These are phyloP conservation scores for Anolis apletophallus DNA, from an alignment of 2,797 vertebrate genomes.

Conservation along the genomic window DNA sequence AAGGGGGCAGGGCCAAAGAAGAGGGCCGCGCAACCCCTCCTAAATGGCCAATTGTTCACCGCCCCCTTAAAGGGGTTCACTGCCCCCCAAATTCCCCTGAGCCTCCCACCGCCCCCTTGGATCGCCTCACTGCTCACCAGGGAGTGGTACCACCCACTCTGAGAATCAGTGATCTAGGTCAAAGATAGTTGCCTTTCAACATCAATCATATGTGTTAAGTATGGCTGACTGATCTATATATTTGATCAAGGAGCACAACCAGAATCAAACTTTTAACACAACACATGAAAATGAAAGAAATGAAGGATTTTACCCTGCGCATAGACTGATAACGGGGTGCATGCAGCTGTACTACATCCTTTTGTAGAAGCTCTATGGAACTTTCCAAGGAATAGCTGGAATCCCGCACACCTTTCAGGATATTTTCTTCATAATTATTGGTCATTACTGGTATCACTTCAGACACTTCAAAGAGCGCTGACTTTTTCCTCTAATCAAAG, in stretches of 20 bases:
- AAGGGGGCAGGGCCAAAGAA: too few species aligned
- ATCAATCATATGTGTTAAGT: not conserved
- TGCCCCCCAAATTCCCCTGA: too few species aligned
- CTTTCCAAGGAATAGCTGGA: constrained; percentile 98
- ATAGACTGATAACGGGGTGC: constrained; percentile 99
- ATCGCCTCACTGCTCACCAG: too few species aligned
- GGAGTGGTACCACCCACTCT: too few species aligned
- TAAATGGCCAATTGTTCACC: too few species aligned
- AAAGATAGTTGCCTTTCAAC: not conserved
- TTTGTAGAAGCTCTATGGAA: constrained; percentile 98
- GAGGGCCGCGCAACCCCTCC: too few species aligned
- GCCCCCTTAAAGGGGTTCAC: too few species aligned
- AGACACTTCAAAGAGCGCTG: constrained; percentile 99
- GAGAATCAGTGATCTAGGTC: too few species aligned
- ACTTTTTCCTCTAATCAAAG: constrained; percentile 92
- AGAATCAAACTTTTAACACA: not conserved
- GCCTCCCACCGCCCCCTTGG: too few species aligned
- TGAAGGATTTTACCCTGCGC: constrained; percentile 89
- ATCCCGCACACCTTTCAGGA: constrained; percentile 96
- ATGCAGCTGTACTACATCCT: constrained; percentile 98
- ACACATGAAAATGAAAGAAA: not conserved
- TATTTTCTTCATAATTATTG: constrained; percentile 99
- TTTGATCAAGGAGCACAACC: not conserved
- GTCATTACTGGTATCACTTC: constrained; percentile 99
- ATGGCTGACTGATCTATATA: not conserved